Evolutionary conservation across 2,888 invertebrate species (phyloP), one percentile per base, ranked within the genome.

Genomic region (Notodonta ziczac): DNA sequence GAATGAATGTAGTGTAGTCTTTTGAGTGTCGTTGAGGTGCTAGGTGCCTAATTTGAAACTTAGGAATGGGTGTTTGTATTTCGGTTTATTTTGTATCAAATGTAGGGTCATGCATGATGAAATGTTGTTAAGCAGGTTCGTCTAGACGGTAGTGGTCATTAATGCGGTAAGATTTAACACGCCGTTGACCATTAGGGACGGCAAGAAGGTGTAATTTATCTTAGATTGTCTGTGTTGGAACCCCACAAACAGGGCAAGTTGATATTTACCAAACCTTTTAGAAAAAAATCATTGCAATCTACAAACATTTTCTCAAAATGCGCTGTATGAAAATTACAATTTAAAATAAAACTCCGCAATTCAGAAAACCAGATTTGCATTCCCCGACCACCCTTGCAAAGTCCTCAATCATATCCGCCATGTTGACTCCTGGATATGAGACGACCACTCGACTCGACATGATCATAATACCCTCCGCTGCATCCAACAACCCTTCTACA

Each of bases 401-500:
- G 85, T 85, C 81, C 91, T 91, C 87, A 81, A 90, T 89, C 86
- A 85, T 84, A 81, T 85, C 82, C 91, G 91, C 90, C 76, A 84
- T 91, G 92, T 92, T 92, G 91, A 91, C 89, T 92, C 84, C 85
- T 88, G 88, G 88, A 91, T 88, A 88, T 85, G 90, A 87, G 85
- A 89, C 89, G 89, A 89, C 85, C 88, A 87, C 90, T 89, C 86
- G 80, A 90, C 89, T 90, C 90, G 80, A 90, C 90, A 90, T 90
- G 89, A 90, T 91, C 90, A 88, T 90, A 92, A 90, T 90, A 89
- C 88, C 87, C 89, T 84, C 80, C 78, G 81, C 82, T 85, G 89
- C 88, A 87, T 85, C 84, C 85, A 83, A 83, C 89, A 92, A 92
- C 93, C 93, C 92, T 92, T 93, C 91, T 89, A 90, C 89, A 88